Conservation (phyloP, 2,797 vertebrate species). For the Coregonus sp. region DNA sequence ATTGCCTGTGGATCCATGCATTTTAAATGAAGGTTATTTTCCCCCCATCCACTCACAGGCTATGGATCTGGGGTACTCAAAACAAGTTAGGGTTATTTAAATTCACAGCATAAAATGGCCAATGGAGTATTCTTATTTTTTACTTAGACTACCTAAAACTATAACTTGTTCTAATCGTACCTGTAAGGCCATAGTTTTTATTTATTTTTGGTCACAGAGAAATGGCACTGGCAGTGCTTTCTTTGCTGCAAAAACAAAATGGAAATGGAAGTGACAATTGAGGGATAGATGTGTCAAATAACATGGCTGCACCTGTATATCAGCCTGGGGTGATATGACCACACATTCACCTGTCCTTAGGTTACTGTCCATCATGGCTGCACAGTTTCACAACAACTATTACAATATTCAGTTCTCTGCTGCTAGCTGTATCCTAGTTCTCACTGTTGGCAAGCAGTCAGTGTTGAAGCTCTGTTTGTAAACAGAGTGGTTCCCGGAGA, state of each 20-base stretch:
- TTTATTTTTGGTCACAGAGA: conserved; percentile 22
- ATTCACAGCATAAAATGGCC: conserved; percentile 41
- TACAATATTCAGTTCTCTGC: not conserved
- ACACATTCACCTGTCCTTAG: not conserved
- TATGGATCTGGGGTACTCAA: conserved; percentile 20
- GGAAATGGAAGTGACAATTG: not conserved
- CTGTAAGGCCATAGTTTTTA: too few relatives aligned
- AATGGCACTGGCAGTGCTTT: not conserved
- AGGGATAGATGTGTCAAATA: not conserved
- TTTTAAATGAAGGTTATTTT: conserved; percentile 48
- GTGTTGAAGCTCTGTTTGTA: conserved; percentile 33
- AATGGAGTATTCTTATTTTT: conserved; percentile 26
- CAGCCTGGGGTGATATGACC: not conserved
- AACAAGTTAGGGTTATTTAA: conserved; percentile 40
- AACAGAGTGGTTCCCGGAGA: conserved; percentile 23
- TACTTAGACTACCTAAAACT: not conserved
- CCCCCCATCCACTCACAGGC: conserved; percentile 3
- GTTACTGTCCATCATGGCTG: not conserved
- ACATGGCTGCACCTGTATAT: not conserved
- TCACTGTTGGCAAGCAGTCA: not conserved
- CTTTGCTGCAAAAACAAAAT: not conserved
- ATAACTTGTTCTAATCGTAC: not conserved
- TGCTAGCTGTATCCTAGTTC: not conserved
- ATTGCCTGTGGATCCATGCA: conserved; percentile 43
- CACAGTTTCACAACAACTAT: not conserved